These are phyloP conservation scores for Entomobrya multifasciata DNA, from an alignment of 2,888 invertebrate genomes.

Conservation along the genomic window DNA sequence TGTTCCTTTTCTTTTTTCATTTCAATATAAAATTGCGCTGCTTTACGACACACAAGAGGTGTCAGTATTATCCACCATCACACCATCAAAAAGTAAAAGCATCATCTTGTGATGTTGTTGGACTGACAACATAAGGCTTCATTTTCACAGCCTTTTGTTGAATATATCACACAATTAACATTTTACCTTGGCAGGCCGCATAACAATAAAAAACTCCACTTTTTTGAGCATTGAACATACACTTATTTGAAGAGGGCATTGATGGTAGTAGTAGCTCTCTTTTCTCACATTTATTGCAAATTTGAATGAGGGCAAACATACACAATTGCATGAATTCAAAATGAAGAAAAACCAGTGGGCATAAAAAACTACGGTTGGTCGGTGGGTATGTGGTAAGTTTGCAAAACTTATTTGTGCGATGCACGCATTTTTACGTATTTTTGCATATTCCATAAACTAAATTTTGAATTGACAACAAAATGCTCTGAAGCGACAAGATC, in stretches of 20 bases:
- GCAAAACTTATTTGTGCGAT: background rate
- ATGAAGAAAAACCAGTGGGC: background rate
- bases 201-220: slow-evolving; percentile 24
- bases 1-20: background rate
- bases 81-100: background rate
- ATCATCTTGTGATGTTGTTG: slow-evolving; percentile 1
- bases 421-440: background rate
- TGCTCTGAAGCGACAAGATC: background rate
- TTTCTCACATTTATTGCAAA: too few species aligned
- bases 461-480: background rate
- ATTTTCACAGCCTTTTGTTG: slow-evolving; percentile 10
- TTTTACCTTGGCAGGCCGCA: slow-evolving; percentile 26
- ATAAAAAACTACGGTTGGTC: background rate
- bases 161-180: slow-evolving; percentile 21
- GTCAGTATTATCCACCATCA: background rate
- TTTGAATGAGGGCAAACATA: too few species aligned
- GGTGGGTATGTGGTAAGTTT: background rate
- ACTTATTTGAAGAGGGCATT: background rate
- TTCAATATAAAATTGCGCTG: background rate
- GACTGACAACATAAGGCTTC: slow-evolving; percentile 27
- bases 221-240: too few species aligned
- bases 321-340: background rate
- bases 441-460: background rate
- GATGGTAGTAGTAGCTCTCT: background rate
- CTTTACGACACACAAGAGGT: background rate